Base-by-base conservation (phyloP, 2,888 invertebrate species). In the Alviniconcha strummeri region DNA sequence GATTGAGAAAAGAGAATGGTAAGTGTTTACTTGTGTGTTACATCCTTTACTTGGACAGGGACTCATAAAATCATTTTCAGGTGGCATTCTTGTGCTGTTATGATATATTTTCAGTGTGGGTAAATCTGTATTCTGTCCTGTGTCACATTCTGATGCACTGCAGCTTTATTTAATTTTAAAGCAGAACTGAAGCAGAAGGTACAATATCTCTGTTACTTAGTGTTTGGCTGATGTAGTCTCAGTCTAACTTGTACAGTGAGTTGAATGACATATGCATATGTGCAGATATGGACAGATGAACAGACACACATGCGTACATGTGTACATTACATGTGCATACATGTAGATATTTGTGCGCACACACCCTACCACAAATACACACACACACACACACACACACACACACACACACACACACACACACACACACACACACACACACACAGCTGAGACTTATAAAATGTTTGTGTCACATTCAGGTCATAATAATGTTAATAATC, bases 1-100 rank as follows among this genome's bases (percentile, higher is more conserved):
- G 99, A 91, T 95, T 99, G 93, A 96, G 99, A 91, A 99, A 99
- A 95, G 99, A 99, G 95, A 99, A 99, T 95, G 98, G 98, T 97
- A 91, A 91, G 90, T 76, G 13, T 15, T 67, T 36, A 36, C 3
- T 36, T 36, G 36, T 36, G 36, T 36, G 36, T 36, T 36, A 36
- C 36, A 36, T 36, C 13, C 69, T 77, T 15, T 17, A 67, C 17
- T 1, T 17, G 4, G 36, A 36, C 36, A 36, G 36, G 36, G 36
- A 36, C 36, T 36, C 3, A 36, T 3, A 36, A n/a, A n/a, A n/a
- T n/a, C n/a, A n/a, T n/a, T n/a, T 36, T 36, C 36, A 36, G 36
- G 36, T 36, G 36, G 36, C 36, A 36, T 36, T 36, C 36, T 36
- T 36, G 36, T 36, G 36, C 36, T 71, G 55, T 6, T 67, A 64